phyloP scores from a whole-genome alignment of 2,113 vertebrate genomes.

The Oxyura jamaicensis region DNA sequence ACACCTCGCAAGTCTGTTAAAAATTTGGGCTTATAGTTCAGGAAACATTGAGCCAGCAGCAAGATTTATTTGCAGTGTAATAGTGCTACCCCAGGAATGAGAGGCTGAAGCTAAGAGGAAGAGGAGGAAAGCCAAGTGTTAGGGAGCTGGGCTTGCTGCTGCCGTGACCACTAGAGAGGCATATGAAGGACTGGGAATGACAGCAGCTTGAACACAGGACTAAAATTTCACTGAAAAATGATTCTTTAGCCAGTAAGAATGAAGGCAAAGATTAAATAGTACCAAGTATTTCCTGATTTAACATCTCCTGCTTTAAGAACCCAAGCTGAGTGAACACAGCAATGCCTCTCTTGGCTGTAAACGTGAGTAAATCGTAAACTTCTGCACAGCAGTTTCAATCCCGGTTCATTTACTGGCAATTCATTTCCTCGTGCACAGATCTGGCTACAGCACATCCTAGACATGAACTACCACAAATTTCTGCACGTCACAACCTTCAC shows the following conservation, averaged over 20 bases:
- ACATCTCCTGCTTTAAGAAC: not conserved
- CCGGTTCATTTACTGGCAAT: not conserved
- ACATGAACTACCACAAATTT: not conserved
- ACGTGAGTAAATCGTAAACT: not conserved
- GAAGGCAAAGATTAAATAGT: not conserved
- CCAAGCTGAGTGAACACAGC: not conserved
- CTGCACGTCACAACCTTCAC: not conserved
- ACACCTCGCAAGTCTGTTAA: not conserved
- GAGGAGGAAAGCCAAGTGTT: not conserved
- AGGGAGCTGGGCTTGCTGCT: not conserved
- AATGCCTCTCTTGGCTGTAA: not conserved
- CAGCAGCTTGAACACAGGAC: not conserved
- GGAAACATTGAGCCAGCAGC: not conserved
- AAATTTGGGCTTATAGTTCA: not conserved
- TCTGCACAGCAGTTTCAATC: accelerated
- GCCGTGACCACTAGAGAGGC: not conserved
- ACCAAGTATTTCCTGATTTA: not conserved
- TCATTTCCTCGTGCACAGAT: not conserved
- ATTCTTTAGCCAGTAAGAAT: not conserved
- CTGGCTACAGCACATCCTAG: not conserved
- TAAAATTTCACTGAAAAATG: not conserved
- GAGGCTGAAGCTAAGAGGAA: not conserved
- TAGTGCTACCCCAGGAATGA: not conserved
- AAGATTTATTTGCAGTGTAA: not conserved
- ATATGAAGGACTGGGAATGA: not conserved